Conservation (phyloP, 2,797 vertebrate genomes). For the Schizopygopsis malacanthus region DNA sequence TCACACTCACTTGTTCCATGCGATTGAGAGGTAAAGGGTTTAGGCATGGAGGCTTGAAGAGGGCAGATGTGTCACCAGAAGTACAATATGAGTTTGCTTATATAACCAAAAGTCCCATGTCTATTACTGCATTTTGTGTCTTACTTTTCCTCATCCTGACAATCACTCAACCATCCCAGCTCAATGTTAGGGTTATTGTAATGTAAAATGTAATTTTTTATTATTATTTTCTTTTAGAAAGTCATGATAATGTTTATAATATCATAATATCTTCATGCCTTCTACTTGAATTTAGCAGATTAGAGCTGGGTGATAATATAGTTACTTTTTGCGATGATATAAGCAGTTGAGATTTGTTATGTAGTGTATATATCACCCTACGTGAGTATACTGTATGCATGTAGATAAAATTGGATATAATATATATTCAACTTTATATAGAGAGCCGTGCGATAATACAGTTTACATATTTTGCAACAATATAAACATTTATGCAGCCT, state of each 20-base stretch:
- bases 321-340: not conserved
- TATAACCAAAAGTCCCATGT: not conserved
- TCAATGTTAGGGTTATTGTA: not conserved
- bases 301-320: not conserved
- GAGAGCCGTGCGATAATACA: not conserved
- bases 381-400: not conserved
- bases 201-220: too few species aligned
- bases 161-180: not conserved
- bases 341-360: not conserved
- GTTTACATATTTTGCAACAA: not conserved
- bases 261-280: not conserved
- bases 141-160: not conserved
- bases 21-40: constrained; percentile 49
- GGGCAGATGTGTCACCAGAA: constrained; percentile 20
- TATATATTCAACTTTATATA: not conserved
- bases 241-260: not conserved
- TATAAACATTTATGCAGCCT: not conserved
- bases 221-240: not conserved
- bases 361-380: not conserved
- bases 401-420: not conserved
- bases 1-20: constrained; percentile 3
- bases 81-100: not conserved
- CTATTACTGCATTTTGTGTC: not conserved
- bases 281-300: not conserved
- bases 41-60: constrained; percentile 24